A percentile compares a stretch with the other conserved stretches of the same genome.
These are phyloP conservation scores for Rhingia rostrata DNA, from an alignment of 2,888 invertebrate species.

Conservation along the genomic window DNA sequence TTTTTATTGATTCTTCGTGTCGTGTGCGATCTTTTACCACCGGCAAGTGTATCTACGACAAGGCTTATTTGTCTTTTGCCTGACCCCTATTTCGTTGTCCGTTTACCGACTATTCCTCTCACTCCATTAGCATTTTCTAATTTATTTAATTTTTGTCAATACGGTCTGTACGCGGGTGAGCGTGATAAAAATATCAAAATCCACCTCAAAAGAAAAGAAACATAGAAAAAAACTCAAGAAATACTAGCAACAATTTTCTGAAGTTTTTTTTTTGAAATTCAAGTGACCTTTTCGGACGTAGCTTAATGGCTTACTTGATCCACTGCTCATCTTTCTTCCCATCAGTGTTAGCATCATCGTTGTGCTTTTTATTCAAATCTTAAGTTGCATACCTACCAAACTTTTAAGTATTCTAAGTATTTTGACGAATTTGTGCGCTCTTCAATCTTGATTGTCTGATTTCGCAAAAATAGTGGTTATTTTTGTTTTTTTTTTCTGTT, in stretches of 20 bases:
- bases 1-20: slow-evolving; percentile 17
- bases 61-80: slow-evolving; percentile 40
- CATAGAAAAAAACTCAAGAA: slow-evolving; percentile 17
- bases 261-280: slow-evolving; percentile 47
- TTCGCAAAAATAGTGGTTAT: slow-evolving; percentile 29
- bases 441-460: slow-evolving; percentile 31
- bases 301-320: slow-evolving; percentile 39
- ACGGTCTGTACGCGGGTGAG: slow-evolving; percentile 25
- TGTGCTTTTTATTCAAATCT: slow-evolving; percentile 57
- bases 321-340: background rate
- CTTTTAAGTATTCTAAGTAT: slow-evolving; percentile 39
- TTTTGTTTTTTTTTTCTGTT: slow-evolving; percentile 9
- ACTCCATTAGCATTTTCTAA: slow-evolving; percentile 24
- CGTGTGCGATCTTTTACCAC: slow-evolving; percentile 28
- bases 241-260: slow-evolving; percentile 39
- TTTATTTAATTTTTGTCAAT: slow-evolving; percentile 45
- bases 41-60: slow-evolving; percentile 55
- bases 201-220: slow-evolving; percentile 19
- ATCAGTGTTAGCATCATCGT: slow-evolving; percentile 19
- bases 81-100: slow-evolving; percentile 46
- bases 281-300: slow-evolving; percentile 65
- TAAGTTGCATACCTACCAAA: slow-evolving; percentile 60
- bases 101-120: slow-evolving; percentile 19
- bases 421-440: slow-evolving; percentile 3
- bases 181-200: slow-evolving; percentile 57